Percentiles rank a stretch among this genome's conserved stretches.
Evolutionary conservation across 2,797 vertebrate species (phyloP).

Genomic region (Micromesistius poutassou): DNA sequence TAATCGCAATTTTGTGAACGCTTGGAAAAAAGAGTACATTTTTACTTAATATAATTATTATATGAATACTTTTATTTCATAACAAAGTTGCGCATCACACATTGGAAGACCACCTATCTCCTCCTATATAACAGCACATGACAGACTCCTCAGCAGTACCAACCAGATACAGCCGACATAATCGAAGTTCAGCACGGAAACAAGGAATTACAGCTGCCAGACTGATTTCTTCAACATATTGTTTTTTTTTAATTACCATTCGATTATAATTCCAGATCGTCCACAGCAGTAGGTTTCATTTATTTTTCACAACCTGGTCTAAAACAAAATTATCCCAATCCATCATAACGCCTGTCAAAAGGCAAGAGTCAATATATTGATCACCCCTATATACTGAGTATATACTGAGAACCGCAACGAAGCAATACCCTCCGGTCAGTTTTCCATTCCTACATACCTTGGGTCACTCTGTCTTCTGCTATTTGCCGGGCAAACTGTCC

Average conservation of each 20-base stretch:
- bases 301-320: no score
- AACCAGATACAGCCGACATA: no score
- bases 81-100: slow-evolving; percentile 1
- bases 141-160: neutral
- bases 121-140: neutral
- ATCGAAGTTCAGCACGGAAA: no score
- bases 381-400: no score
- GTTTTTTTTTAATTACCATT: no score
- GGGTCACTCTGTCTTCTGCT: slow-evolving; percentile 54
- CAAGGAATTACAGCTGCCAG: no score
- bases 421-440: neutral
- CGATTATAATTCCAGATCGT: no score
- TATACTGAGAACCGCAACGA: neutral
- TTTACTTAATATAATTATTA: neutral
- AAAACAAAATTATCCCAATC: no score
- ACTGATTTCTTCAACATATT: neutral
- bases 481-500: slow-evolving; percentile 51
- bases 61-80: neutral
- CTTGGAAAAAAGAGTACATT: neutral
- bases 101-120: neutral
- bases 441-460: slow-evolving; percentile 59
- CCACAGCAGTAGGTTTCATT: no score
- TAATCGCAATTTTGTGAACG: neutral
- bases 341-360: no score
- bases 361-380: no score